A percentile compares a stretch with the other conserved stretches of the same genome.
Evolutionary conservation across 2,888 invertebrate genomes (phyloP).

Genomic region (Trissolcus japonicus): DNA sequence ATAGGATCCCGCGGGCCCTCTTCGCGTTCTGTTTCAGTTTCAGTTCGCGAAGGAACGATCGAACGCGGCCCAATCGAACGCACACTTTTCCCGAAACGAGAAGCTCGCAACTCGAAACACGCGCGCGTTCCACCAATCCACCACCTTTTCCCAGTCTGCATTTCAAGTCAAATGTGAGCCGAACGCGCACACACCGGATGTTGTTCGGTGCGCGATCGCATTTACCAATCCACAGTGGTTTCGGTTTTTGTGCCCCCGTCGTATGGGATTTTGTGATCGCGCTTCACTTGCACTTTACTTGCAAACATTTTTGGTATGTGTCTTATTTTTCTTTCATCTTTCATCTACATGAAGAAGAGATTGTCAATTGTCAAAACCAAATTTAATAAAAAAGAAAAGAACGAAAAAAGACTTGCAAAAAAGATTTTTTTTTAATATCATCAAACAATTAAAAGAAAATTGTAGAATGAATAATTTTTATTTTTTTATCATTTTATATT

Average conservation of each 20-base stretch:
- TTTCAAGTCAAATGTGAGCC: slow-evolving; percentile 24
- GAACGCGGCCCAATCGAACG: too few species aligned
- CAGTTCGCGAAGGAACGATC: slow-evolving; percentile 65
- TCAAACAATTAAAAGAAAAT: too few species aligned
- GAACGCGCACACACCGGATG: slow-evolving; percentile 65
- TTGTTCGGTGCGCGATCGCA: slow-evolving; percentile 69
- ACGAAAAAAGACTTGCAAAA: too few species aligned
- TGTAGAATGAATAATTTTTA: too few species aligned
- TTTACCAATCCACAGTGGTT: slow-evolving; percentile 67
- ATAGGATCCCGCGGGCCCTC: slow-evolving; percentile 71
- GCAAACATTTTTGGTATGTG: neutral
- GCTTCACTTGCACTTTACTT: neutral
- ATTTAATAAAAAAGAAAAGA: too few species aligned
- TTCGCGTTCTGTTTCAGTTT: slow-evolving; percentile 72
- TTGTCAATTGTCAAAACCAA: too few species aligned
- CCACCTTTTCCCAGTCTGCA: slow-evolving; percentile 14
- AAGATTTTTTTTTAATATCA: neutral
- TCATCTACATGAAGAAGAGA: neutral
- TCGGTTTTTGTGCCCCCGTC: slow-evolving; percentile 9
- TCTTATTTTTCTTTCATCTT: neutral
- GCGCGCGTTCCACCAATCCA: slow-evolving; percentile 20
- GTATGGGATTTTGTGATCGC: neutral
- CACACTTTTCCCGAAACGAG: too few species aligned
- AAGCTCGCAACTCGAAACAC: slow-evolving; percentile 7
- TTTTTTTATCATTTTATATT: too few species aligned